Conservation (phyloP, 2,113 vertebrate genomes). For the Hucho hucho region DNA sequence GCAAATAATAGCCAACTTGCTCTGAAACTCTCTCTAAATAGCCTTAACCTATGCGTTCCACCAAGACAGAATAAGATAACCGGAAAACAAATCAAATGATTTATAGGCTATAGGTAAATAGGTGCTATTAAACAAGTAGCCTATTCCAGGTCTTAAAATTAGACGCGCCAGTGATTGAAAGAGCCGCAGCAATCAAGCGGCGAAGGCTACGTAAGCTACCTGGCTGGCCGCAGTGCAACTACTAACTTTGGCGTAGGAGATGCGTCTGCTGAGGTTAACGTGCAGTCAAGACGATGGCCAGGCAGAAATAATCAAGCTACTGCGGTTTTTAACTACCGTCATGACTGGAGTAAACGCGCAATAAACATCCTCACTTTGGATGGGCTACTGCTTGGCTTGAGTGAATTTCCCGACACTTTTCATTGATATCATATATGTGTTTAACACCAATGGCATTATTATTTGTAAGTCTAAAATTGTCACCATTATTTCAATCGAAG, state of each 20-base stretch:
- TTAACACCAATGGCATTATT: not conserved
- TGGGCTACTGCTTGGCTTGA: no score
- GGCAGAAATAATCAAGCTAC: slow-evolving; percentile 47
- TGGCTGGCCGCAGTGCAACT: not conserved
- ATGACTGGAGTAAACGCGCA: not conserved
- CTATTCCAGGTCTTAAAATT: not conserved
- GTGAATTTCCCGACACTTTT: no score
- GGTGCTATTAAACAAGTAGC: not conserved
- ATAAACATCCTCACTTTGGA: not conserved
- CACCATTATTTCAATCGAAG: no score
- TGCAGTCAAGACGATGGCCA: not conserved
- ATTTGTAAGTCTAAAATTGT: no score
- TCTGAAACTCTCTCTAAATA: not conserved
- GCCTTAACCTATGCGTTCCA: not conserved
- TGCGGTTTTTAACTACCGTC: slow-evolving; percentile 59
- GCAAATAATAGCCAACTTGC: not conserved
- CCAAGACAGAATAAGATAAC: not conserved
- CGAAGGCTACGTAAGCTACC: slow-evolving; percentile 18
- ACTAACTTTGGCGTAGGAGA: not conserved
- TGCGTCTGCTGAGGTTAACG: not conserved
- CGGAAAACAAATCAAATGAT: not conserved
- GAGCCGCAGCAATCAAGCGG: no score
- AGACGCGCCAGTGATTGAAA: no score
- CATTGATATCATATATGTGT: not conserved
- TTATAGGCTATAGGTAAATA: not conserved